Evolutionary conservation across 2,113 vertebrate species (phyloP), one percentile per base, ranked within the genome.

Genomic region (Tiliqua scincoides): DNA sequence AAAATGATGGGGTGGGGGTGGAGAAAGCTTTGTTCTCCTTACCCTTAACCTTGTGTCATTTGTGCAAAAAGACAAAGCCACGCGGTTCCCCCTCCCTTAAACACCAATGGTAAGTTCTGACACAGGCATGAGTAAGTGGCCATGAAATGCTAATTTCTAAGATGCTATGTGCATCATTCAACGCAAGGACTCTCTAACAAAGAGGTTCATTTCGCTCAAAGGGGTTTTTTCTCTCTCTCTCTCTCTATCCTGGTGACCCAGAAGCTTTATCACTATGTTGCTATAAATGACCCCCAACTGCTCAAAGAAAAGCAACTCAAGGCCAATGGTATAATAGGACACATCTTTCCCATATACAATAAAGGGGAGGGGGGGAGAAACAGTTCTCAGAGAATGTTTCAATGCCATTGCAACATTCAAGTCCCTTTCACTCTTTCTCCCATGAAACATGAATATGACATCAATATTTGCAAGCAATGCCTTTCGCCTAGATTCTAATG

Each of bases 61-160:
- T 57, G n/a, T 67, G 84, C 1, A 30, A 89, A 90, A 68, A 91
- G 89, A 79, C 57, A 87, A 87, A 93, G 84, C 72, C 4, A 0
- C 84, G 0, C 27, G 8, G 37, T 6, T 6, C 4, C 40, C 25
- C 37, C 30, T 43, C 32, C 0, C 17, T 74, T 72, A 62, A 57
- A 67, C 67, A 88, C 30, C 48, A 65, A 14, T 23, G 32, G 48
- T 79, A 88, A 43, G 77, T 88, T 82, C 25, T 87, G 74, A 85
- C 70, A 71, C 27, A 62, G 82, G 79, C 48, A 84, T 82, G 79
- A 87, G 72, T 81, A 92, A 90, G 48, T 88, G 30, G 84, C 59
- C 57, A 61, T 27, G 85, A 86, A 82, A 86, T 92, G 93, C 84
- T 85, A 71, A 88, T 92, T 91, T 93, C 90, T 87, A 90, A 86